These are phyloP conservation scores for Cheilosia variabilis DNA, from an alignment of 2,888 invertebrate species.

Conservation along the genomic window DNA sequence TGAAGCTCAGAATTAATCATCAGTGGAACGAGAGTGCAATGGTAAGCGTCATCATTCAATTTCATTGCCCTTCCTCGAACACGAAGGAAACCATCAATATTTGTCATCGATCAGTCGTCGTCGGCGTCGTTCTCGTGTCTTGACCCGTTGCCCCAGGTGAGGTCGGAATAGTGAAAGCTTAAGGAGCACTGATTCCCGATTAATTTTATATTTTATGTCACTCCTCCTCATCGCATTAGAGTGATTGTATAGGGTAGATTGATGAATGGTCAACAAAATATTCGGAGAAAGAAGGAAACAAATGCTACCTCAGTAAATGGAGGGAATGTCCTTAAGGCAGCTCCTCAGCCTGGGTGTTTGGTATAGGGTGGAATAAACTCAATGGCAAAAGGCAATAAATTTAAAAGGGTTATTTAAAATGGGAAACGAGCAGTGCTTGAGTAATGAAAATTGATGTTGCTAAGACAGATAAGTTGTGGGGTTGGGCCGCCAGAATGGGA, in stretches of 20 bases:
- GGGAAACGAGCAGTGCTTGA: conserved; percentile 42
- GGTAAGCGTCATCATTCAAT: conserved; percentile 66
- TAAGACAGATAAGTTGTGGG: conserved; percentile 19
- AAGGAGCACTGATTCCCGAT: conserved; percentile 55
- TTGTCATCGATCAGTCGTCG: conserved; percentile 64
- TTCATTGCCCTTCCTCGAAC: conserved; percentile 50
- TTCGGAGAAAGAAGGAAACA: conserved; percentile 13
- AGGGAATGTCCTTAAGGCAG: not conserved
- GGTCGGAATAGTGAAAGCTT: conserved; percentile 42
- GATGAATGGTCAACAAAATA: conserved; percentile 63
- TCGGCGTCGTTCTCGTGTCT: conserved; percentile 6
- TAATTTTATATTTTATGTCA: conserved; percentile 27
- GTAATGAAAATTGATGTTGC: conserved; percentile 63
- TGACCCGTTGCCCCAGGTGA: conserved; percentile 28
- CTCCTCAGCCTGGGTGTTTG: not conserved
- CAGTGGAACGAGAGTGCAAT: conserved; percentile 16
- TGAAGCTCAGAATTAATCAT: conserved; percentile 59
- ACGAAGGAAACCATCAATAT: conserved; percentile 61
- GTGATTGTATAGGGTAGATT: conserved; percentile 36
- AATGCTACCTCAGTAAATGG: conserved; percentile 6
- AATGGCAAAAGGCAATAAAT: conserved; percentile 23
- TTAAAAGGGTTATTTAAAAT: conserved; percentile 55
- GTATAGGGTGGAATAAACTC: not conserved
- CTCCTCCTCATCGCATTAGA: conserved; percentile 3
- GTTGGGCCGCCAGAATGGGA: not conserved